A percentile compares a stretch with the other conserved stretches of the same genome.
These are phyloP conservation scores for Aquatica leii DNA, from an alignment of 2,888 invertebrate species.

Conservation along the genomic window DNA sequence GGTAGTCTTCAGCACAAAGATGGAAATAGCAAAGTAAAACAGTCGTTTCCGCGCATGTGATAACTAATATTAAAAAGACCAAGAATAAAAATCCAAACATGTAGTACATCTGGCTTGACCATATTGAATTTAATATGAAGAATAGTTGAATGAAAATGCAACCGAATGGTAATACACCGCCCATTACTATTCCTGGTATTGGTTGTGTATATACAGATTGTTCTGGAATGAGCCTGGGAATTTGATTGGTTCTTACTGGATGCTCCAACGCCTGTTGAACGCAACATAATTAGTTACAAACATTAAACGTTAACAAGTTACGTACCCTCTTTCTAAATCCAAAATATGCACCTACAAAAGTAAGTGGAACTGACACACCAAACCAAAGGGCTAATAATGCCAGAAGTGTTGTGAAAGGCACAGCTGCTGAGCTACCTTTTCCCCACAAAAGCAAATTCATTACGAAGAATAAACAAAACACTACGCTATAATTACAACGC, in stretches of 20 bases:
- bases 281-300: too few species aligned
- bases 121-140: conserved; percentile 98
- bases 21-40: conserved; percentile 98
- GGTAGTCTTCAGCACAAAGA: conserved; percentile 99
- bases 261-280: conserved; percentile 97
- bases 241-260: conserved; percentile 98
- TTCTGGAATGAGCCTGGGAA: conserved; percentile 97
- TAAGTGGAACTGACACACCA: conserved; percentile 97
- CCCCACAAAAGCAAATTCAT: conserved; percentile 97
- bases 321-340: conserved; percentile 95
- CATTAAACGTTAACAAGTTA: too few species aligned
- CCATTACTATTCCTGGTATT: conserved; percentile 96
- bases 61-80: conserved; percentile 95
- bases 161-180: conserved; percentile 97
- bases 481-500: conserved; percentile 71
- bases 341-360: conserved; percentile 97
- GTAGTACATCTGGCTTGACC: conserved; percentile 98
- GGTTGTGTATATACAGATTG: conserved; percentile 98
- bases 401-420: conserved; percentile 95
- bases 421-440: conserved; percentile 94
- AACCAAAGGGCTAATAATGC: conserved; percentile 97
- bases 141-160: conserved; percentile 99
- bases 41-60: conserved; percentile 99
- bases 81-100: conserved; percentile 99
- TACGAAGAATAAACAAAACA: conserved; percentile 96